phyloP scores from a whole-genome alignment of 2,888 invertebrate genomes.

The Fissipunctia ypsillon region DNA sequence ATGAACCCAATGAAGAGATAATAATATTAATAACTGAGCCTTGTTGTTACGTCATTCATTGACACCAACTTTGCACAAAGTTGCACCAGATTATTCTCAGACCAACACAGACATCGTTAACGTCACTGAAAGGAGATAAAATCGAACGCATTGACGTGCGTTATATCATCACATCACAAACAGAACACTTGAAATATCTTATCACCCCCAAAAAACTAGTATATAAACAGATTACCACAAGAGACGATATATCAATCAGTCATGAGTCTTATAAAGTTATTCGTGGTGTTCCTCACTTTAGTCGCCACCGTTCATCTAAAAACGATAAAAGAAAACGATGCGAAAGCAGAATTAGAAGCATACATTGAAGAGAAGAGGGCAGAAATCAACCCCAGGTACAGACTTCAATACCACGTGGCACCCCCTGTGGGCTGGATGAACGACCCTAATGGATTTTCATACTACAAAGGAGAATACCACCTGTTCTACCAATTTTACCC shows the following conservation, averaged over 20 bases:
- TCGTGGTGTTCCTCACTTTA: slow-evolving; percentile 65
- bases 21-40: not conserved
- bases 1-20: not conserved
- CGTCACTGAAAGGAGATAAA: slow-evolving; percentile 2
- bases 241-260: slow-evolving; percentile 30
- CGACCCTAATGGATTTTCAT: slow-evolving; percentile 90
- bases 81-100: slow-evolving; percentile 29
- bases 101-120: not conserved
- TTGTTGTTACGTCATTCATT: not conserved
- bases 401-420: slow-evolving; percentile 82
- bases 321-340: slow-evolving; percentile 63
- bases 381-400: slow-evolving; percentile 81
- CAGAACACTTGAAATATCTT: slow-evolving; percentile 62
- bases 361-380: slow-evolving; percentile 79
- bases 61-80: not conserved
- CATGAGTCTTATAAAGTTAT: slow-evolving; percentile 49
- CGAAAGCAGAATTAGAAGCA: slow-evolving; percentile 72
- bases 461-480: slow-evolving; percentile 87
- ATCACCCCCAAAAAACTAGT: slow-evolving; percentile 46
- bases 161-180: slow-evolving; percentile 39
- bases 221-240: slow-evolving; percentile 52
- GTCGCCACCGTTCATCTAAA: slow-evolving; percentile 67
- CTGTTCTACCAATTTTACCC: slow-evolving; percentile 90
- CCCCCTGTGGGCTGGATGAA: slow-evolving; percentile 90
- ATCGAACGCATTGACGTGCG: slow-evolving; percentile 6